These are phyloP conservation scores for Drymonia ruficornis DNA, from an alignment of 2,888 invertebrate species.

Conservation along the genomic window DNA sequence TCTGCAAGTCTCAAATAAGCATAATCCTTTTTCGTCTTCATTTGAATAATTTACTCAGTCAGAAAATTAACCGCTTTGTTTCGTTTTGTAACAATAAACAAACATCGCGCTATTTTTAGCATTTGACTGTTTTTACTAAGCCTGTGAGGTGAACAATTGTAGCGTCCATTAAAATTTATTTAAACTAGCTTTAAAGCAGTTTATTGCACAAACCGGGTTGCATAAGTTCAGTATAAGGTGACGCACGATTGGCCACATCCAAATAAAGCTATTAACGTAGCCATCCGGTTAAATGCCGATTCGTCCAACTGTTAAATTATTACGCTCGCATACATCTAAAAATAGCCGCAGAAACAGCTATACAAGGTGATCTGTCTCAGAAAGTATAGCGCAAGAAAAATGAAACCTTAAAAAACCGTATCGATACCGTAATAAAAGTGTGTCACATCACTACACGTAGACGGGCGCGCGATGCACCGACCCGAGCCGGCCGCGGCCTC, in stretches of 20 bases:
- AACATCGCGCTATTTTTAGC: too few species aligned
- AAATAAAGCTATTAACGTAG: slow-evolving; percentile 41
- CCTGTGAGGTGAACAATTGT: too few species aligned
- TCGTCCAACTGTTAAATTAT: slow-evolving; percentile 18
- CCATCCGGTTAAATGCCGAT: slow-evolving; percentile 52
- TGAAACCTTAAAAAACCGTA: slow-evolving; percentile 18
- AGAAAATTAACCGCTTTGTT: too few species aligned
- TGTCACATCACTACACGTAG: slow-evolving; percentile 62
- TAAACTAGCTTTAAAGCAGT: slow-evolving; percentile 20
- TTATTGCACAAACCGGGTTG: slow-evolving; percentile 45
- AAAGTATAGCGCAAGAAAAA: slow-evolving; percentile 6
- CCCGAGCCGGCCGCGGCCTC: slow-evolving; percentile 74
- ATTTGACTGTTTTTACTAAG: too few species aligned
- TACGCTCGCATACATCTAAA: slow-evolving; percentile 23
- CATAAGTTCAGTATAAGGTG: slow-evolving; percentile 48
- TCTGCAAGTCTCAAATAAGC: too few species aligned
- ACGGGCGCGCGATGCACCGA: slow-evolving; percentile 65
- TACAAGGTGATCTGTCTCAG: background rate
- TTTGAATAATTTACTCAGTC: too few species aligned
- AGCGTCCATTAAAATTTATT: slow-evolving; percentile 10
- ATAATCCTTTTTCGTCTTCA: too few species aligned
- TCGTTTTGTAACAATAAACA: too few species aligned
- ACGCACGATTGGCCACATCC: slow-evolving; percentile 52
- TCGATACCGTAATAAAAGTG: slow-evolving; percentile 33
- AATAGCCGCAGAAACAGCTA: slow-evolving; percentile 11